phyloP scores from a whole-genome alignment of 2,888 invertebrate species.

The Zeuzera pyrina region DNA sequence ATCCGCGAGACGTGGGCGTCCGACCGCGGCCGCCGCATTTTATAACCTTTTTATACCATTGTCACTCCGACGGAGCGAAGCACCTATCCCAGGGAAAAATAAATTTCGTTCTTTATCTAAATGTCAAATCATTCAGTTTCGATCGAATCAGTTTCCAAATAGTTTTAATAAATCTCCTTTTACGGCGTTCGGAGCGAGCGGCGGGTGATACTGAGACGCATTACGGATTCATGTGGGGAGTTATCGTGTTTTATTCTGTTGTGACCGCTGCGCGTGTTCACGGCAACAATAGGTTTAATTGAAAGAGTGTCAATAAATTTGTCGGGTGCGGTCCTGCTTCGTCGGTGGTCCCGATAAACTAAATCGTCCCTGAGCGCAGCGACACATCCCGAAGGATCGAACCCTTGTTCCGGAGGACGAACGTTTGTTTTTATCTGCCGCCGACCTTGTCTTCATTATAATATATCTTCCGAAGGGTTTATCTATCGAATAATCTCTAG shows the following conservation, averaged over 20 bases:
- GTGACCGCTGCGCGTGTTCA: conserved; percentile 56
- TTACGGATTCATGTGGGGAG: conserved; percentile 61
- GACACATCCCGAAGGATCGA: conserved; percentile 47
- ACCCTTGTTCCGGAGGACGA: conserved; percentile 46
- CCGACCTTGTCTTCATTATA: conserved; percentile 57
- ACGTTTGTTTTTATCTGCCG: conserved; percentile 61
- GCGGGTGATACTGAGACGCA: conserved; percentile 55
- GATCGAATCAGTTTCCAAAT: conserved; percentile 73
- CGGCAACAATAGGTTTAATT: conserved; percentile 69
- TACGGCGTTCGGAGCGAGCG: conserved; percentile 52
- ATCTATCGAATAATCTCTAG: conserved; percentile 42
- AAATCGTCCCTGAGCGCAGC: conserved; percentile 33
- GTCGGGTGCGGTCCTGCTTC: conserved; percentile 48
- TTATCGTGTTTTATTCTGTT: conserved; percentile 69
- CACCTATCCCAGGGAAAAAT: conserved; percentile 60
- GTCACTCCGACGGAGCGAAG: conserved; percentile 54
- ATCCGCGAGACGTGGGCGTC: conserved; percentile 62
- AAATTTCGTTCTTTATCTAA: conserved; percentile 72
- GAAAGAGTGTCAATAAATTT: conserved; percentile 73
- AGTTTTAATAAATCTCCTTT: conserved; percentile 74
- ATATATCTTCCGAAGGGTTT: conserved; percentile 50
- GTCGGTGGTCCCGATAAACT: conserved; percentile 64
- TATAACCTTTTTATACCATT: conserved; percentile 73
- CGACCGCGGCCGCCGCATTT: conserved; percentile 58
- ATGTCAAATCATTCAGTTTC: conserved; percentile 72